Base-by-base conservation (phyloP, 2,113 vertebrate genomes). In the Dipodomys merriami region DNA sequence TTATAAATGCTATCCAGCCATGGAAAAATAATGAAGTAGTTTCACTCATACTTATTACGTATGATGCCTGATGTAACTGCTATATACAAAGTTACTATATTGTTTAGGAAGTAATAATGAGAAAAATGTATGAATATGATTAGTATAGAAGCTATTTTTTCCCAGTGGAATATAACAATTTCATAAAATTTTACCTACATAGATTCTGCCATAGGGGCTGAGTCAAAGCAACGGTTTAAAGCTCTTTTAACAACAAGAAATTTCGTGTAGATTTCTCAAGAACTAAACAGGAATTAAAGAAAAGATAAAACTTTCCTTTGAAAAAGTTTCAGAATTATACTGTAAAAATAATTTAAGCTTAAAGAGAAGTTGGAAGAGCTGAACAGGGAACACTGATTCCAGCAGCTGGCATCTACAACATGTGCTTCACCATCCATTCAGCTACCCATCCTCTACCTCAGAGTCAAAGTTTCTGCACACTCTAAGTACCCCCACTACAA, bases 231-330 rank as follows among this genome's bases (percentile, higher is more conserved):
- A 81, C 76, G 2, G 91, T 33, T 29, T 53, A 71, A 73, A 78
- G 29, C 5, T 18, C 62, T 35, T 74, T 11, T 33, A 62, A 25
- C 30, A 87, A 74, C 3, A 9, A 77, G 8, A 76, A 25, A 76
- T 10, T 81, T 83, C 62, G n/a, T 64, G n/a, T 46, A 84, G 72
- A 22, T 68, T 84, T 57, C 82, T 82, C 9, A 88, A 64, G 19
- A 87, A 49, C 0, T 88, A 4, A 87, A 93, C 92, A 81, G 62
- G 7, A 88, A 91, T 23, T 87, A 44, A 80, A 77, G 35, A 88
- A 18, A 2, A 3, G 82, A 65, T 35, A 90, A 81, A 39, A 25
- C 15, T 64, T 64, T 69, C 15, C 83, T 19, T 46, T 53, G 29
- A 25, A 73, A 57, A n/a, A 44, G 87, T 86, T 62, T 30, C 49